Conservation (phyloP, 1,140 invertebrate genomes). For the Scaptodrosophila lebanonensis region DNA sequence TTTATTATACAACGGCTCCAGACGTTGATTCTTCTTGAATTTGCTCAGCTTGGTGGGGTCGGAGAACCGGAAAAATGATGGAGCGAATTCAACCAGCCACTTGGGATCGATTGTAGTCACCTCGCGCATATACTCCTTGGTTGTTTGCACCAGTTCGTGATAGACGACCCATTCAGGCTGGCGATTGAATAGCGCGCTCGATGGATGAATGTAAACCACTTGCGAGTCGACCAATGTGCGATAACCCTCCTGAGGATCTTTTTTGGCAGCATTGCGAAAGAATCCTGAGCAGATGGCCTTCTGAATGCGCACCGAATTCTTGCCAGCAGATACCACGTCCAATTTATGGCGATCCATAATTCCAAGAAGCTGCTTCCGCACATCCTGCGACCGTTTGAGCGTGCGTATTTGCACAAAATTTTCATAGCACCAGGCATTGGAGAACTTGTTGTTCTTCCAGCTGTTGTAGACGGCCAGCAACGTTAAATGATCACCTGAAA, state of each 20-base stretch:
- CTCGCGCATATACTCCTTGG: constrained; percentile 99
- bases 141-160: constrained; percentile 98
- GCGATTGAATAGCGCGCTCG: constrained; percentile 96
- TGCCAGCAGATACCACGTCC: constrained; percentile 97
- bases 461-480: constrained; percentile 99
- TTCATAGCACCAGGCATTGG: constrained; percentile 99
- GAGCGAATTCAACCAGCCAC: constrained; percentile 99
- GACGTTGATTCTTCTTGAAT: constrained; percentile 99
- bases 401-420: constrained; percentile 99
- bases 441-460: constrained; percentile 99
- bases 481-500: constrained; percentile 93
- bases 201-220: constrained; percentile 99
- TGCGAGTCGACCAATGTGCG: constrained; percentile 98
- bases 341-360: constrained; percentile 99
- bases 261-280: constrained; percentile 99
- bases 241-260: constrained; percentile 99
- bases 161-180: constrained; percentile 99
- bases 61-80: constrained; percentile 99
- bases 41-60: constrained; percentile 99
- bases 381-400: constrained; percentile 97
- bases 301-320: constrained; percentile 96
- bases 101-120: constrained; percentile 99
- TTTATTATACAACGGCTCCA: constrained; percentile 99
- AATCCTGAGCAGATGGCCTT: constrained; percentile 99
- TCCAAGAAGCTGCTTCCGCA: constrained; percentile 97